Evolutionary conservation across 2,888 invertebrate genomes (phyloP).

Genomic region (Melinaea menophilus): DNA sequence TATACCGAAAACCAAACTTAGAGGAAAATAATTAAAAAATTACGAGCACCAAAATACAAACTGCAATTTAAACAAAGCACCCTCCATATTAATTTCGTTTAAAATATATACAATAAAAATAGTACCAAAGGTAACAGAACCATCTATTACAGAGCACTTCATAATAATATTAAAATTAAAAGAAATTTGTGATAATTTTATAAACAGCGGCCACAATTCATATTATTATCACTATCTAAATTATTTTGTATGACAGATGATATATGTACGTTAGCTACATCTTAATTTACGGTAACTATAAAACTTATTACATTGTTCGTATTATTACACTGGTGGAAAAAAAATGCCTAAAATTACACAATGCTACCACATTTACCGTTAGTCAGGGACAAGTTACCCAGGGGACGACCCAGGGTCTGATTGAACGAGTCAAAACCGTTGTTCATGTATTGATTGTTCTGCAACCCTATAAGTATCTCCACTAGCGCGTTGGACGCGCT

Average conservation of each 20-base stretch:
- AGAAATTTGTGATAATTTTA: background rate
- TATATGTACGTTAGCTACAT: background rate
- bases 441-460: conserved; percentile 70
- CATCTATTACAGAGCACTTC: background rate
- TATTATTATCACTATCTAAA: background rate
- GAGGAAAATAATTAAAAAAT: background rate
- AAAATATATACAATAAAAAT: background rate
- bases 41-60: conserved; percentile 1
- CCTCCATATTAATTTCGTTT: background rate
- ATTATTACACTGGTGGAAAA: background rate
- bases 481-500: conserved; percentile 68
- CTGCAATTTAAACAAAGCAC: background rate
- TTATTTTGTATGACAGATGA: background rate
- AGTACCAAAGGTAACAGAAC: background rate
- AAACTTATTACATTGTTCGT: conserved; percentile 3
- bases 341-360: conserved; percentile 44
- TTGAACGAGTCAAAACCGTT: conserved; percentile 56
- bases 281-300: background rate
- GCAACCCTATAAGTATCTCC: conserved; percentile 65
- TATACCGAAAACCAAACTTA: background rate
- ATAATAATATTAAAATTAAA: background rate
- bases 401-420: conserved; percentile 54
- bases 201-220: background rate
- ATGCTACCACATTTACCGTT: conserved; percentile 72
- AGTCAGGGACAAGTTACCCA: conserved; percentile 60